A percentile compares a stretch with the other conserved stretches of the same genome.
phyloP scores from a whole-genome alignment of 2,797 vertebrate genomes.

The Protosalanx chinensis region DNA sequence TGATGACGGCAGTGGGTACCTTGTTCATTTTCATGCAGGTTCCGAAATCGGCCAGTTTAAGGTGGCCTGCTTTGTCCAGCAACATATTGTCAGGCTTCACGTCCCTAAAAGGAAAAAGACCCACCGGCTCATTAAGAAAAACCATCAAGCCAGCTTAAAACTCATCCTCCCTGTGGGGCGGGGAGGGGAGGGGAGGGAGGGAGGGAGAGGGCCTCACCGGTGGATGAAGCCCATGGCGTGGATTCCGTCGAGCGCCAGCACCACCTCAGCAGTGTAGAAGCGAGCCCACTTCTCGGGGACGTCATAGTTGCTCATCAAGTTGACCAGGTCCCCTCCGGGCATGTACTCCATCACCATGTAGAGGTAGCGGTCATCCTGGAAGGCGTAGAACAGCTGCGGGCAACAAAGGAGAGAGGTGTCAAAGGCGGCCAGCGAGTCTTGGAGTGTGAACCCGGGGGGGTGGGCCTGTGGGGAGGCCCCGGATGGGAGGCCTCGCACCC shows the following conservation, averaged over 20 bases:
- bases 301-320: constrained; percentile 98
- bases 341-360: constrained; percentile 99
- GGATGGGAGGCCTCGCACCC: too few species aligned
- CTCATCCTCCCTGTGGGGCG: not conserved
- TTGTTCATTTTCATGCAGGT: constrained; percentile 99
- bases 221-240: constrained; percentile 99
- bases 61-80: constrained; percentile 95
- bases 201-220: constrained; percentile 71
- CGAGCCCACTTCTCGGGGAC: constrained; percentile 98
- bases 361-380: constrained; percentile 97
- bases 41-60: constrained; percentile 98
- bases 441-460: too few species aligned
- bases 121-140: not conserved
- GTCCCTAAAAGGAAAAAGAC: constrained; percentile 73
- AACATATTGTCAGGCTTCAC: constrained; percentile 99
- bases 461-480: too few species aligned
- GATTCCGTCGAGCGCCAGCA: constrained; percentile 95
- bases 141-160: not conserved
- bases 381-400: constrained; percentile 91
- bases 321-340: constrained; percentile 97
- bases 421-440: not conserved
- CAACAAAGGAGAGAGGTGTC: not conserved
- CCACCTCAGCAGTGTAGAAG: constrained; percentile 97
- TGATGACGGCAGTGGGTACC: constrained; percentile 66
- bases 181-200: not conserved